phyloP scores from a whole-genome alignment of 2,113 vertebrate genomes.

The Orcinus orca region DNA sequence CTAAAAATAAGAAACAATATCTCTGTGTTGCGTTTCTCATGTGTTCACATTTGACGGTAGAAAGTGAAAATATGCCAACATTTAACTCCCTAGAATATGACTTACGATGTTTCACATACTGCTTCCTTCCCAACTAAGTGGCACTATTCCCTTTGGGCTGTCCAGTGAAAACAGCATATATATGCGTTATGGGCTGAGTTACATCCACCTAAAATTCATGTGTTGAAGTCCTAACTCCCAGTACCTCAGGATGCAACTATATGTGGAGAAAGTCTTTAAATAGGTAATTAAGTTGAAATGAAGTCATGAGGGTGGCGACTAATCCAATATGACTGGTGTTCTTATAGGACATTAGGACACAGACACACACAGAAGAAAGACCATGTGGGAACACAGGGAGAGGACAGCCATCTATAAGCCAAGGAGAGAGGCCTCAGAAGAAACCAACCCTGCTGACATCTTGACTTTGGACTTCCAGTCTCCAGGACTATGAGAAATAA shows the following conservation, averaged over 20 bases:
- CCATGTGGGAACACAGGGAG: not conserved
- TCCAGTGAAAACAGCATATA: not conserved
- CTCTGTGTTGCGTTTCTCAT: not conserved
- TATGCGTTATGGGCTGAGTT: not conserved
- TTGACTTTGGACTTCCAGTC: not conserved
- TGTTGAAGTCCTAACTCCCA: not conserved
- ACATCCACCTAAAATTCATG: not conserved
- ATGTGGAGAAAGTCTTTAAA: not conserved
- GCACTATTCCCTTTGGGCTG: not conserved
- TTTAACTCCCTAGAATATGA: not conserved
- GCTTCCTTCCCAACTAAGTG: not conserved
- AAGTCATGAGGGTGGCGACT: not conserved
- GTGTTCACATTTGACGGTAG: not conserved
- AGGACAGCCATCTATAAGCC: not conserved
- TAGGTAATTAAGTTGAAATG: not conserved
- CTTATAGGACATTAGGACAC: not conserved
- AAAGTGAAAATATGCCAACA: not conserved
- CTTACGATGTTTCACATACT: not conserved
- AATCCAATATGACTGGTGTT: not conserved
- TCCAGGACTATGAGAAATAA: not conserved
- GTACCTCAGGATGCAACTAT: not conserved
- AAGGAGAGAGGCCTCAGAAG: not conserved
- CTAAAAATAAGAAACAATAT: not conserved
- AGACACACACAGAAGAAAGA: not conserved
- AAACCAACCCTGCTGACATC: not conserved